A percentile compares a stretch with the other conserved stretches of the same genome.
Evolutionary conservation across 2,113 vertebrate genomes (phyloP).

Genomic region (Tangachromis dhanisi): DNA sequence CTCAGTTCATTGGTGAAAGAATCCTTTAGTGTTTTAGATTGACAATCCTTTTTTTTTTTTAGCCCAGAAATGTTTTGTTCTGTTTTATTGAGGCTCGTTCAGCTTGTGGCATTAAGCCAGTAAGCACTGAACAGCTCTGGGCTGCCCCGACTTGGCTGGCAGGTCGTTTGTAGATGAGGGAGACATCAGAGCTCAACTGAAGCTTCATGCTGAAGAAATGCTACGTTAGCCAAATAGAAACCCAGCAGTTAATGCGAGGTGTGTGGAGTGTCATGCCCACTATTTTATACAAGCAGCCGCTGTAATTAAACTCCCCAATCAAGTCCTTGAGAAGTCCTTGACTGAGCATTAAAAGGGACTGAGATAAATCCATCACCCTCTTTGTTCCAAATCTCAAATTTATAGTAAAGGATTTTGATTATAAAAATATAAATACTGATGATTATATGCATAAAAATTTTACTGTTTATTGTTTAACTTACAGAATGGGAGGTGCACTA

Average conservation of each 20-base stretch:
- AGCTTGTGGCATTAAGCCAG: constrained; percentile 44
- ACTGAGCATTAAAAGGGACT: not conserved
- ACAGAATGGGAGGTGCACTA: constrained; percentile 89
- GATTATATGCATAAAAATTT: not conserved
- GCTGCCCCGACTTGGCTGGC: constrained; percentile 33
- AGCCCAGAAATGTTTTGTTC: constrained; percentile 9
- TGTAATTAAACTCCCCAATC: constrained; percentile 6
- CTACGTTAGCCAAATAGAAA: constrained; percentile 4
- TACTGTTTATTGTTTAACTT: constrained; percentile 10
- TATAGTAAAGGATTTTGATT: not conserved
- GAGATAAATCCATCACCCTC: not conserved
- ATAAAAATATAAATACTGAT: not conserved
- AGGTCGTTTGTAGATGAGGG: constrained; percentile 41
- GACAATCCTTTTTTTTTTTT: not conserved
- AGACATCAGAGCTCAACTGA: constrained; percentile 12
- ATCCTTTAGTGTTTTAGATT: not conserved
- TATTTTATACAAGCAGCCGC: not conserved
- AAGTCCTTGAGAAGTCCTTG: constrained; percentile 8
- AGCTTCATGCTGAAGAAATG: constrained; percentile 27
- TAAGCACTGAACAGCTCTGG: constrained; percentile 24
- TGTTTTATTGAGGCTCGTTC: constrained; percentile 6
- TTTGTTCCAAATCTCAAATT: not conserved
- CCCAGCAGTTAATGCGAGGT: not conserved
- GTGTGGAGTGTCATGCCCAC: not conserved
- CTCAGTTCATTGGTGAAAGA: not conserved